Conservation (phyloP, 2,113 vertebrate species). For the Thalassoma bifasciatum region DNA sequence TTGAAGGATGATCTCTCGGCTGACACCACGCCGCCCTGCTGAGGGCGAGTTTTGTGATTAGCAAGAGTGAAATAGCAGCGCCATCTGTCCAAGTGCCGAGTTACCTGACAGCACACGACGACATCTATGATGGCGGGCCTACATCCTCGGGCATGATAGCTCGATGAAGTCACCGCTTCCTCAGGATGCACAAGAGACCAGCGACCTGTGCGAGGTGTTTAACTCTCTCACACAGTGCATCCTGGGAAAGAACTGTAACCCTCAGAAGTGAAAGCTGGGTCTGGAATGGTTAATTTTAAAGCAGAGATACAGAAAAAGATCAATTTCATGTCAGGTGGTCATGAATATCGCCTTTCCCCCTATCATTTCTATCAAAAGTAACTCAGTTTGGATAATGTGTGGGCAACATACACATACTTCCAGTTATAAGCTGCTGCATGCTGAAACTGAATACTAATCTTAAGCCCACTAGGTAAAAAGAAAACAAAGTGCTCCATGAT, state of each 20-base stretch:
- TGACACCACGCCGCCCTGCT: constrained; percentile 49
- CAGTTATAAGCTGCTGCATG: constrained; percentile 1
- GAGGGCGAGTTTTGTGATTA: constrained; percentile 67
- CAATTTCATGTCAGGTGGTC: not conserved
- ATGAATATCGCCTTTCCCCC: not conserved
- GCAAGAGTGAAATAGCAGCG: constrained; percentile 60
- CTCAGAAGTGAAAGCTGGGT: constrained; percentile 7
- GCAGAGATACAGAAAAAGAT: not conserved
- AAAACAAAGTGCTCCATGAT: not conserved
- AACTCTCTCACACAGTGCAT: not conserved
- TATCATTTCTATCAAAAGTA: not conserved
- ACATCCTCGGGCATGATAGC: constrained; percentile 13
- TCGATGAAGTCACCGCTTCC: not conserved
- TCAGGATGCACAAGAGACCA: not conserved
- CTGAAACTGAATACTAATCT: constrained; percentile 25
- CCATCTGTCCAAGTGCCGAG: constrained; percentile 62
- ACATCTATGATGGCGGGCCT: constrained; percentile 17
- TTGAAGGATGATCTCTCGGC: constrained; percentile 39
- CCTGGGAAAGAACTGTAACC: not conserved
- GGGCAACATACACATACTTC: constrained; percentile 7
- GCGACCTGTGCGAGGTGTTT: not conserved
- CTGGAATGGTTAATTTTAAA: not conserved
- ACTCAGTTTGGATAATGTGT: constrained; percentile 7
- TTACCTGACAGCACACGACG: constrained; percentile 61
- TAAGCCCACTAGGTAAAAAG: constrained; percentile 15